Evolutionary conservation across 2,888 invertebrate species (phyloP), one percentile per base, ranked within the genome.

Genomic region (Busseola fusca): DNA sequence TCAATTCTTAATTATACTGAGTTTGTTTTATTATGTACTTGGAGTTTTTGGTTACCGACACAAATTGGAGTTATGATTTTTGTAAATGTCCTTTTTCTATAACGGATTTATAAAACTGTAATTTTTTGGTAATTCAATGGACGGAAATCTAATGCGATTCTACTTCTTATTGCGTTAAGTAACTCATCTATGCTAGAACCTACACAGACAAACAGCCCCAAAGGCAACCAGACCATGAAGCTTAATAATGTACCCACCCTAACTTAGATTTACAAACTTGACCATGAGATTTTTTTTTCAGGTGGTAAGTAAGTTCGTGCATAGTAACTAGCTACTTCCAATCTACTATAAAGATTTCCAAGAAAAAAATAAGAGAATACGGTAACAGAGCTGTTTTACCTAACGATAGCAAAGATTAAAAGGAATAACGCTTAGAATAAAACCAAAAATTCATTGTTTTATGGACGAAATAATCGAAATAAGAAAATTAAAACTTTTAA

Each of bases 1-100:
- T 81, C 80, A 77, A 76, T 85, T 81, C 71, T 85, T 84, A 81
- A 84, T 84, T 81, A 76, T 69, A 74, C 75, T 54, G 66, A 78
- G 68, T 81, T 81, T 76, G 74, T 79, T 85, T 84, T 75, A 84
- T 84, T 76, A 66, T 70, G 54, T 69, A 67, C 72, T 80, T 67
- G 30, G 63, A 78, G 80, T 79, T 80, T 83, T 72, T 64, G 69
- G 74, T 85, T 83, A 71, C 81, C 10, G 74, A 59, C 69, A 67
- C 76, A 69, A 78, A 85, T 62, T 69, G 63, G 59, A 68, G 54
- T 50, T 70, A 60, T 68, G 67, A 77, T 67, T 78, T 57, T 67
- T 48, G 27, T 34, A 34, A 81, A 48, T 65, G n/a, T 52, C 25
- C n/a, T 60, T 67, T 60, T 59, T 9, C 50, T 10, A 52, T 7